phyloP scores from a whole-genome alignment of 2,113 vertebrate genomes.

The Cettia cetti region DNA sequence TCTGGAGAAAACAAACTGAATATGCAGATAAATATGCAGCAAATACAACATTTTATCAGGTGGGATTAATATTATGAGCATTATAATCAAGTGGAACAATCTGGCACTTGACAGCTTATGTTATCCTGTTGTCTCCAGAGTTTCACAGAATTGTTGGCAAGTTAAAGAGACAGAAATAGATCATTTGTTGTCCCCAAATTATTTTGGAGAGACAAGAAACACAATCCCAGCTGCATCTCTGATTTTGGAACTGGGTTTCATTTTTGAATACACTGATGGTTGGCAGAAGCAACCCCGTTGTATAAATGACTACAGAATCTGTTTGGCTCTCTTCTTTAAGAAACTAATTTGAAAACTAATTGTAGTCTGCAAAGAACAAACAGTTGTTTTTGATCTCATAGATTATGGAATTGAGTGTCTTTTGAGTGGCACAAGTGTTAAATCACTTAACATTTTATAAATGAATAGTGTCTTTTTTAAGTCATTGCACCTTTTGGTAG shows the following conservation, averaged over 20 bases:
- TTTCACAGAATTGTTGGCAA: not conserved
- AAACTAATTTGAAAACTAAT: not conserved
- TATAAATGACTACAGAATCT: not conserved
- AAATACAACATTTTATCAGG: not conserved
- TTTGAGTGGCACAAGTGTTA: not conserved
- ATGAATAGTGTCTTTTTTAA: not conserved
- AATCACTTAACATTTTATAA: not conserved
- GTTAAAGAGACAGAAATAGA: not conserved
- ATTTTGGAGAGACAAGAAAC: not conserved
- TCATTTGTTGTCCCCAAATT: not conserved
- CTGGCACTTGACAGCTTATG: not conserved
- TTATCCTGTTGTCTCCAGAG: not conserved
- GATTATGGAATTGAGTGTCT: not conserved
- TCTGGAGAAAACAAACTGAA: not conserved
- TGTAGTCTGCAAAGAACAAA: not conserved
- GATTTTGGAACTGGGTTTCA: not conserved
- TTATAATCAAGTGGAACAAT: not conserved
- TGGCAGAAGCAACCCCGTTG: not conserved
- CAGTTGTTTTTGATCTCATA: not conserved
- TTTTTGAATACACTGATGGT: not conserved
- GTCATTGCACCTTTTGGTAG: not conserved
- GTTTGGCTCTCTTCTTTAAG: not conserved
- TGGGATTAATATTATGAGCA: not conserved
- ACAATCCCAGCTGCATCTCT: not conserved
- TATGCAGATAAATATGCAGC: not conserved